These are phyloP conservation scores for Poecilobothrus nobilitatus DNA, from an alignment of 2,888 invertebrate genomes.

Conservation along the genomic window DNA sequence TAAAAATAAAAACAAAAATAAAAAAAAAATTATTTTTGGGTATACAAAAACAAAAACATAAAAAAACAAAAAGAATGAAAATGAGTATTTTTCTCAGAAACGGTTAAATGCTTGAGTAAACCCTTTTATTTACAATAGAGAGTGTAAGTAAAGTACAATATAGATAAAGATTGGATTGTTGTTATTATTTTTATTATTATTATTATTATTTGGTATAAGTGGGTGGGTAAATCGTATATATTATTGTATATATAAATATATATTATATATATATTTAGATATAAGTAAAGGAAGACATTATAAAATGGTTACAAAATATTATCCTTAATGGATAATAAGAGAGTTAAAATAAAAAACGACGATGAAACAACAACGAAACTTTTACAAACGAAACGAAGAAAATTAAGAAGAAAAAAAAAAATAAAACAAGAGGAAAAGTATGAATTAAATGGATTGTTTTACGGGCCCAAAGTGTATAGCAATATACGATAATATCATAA, in stretches of 20 bases:
- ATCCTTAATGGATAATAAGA: neutral
- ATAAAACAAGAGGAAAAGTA: neutral
- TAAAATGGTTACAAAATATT: constrained; percentile 4
- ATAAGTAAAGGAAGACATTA: neutral
- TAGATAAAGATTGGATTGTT: neutral
- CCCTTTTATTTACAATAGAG: constrained; percentile 3
- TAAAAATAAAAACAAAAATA: neutral
- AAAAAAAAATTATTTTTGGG: neutral
- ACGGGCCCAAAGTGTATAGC: too few species aligned
- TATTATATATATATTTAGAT: neutral
- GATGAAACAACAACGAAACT: neutral
- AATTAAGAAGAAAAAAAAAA: neutral
- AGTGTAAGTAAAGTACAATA: neutral
- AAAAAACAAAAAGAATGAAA: neutral
- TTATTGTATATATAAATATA: constrained; percentile 1
- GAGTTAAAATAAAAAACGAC: neutral
- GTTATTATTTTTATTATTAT: neutral
- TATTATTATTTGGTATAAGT: neutral
- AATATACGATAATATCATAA: too few species aligned
- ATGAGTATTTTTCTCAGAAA: constrained; percentile 1
- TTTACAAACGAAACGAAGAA: neutral
- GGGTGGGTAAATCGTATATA: neutral
- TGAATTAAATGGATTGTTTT: neutral
- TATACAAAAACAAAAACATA: neutral
- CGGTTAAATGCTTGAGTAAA: constrained; percentile 6